A percentile compares a stretch with the other conserved stretches of the same genome.
phyloP scores from a whole-genome alignment of 1,140 invertebrate genomes.

The Listronotus oregonensis region DNA sequence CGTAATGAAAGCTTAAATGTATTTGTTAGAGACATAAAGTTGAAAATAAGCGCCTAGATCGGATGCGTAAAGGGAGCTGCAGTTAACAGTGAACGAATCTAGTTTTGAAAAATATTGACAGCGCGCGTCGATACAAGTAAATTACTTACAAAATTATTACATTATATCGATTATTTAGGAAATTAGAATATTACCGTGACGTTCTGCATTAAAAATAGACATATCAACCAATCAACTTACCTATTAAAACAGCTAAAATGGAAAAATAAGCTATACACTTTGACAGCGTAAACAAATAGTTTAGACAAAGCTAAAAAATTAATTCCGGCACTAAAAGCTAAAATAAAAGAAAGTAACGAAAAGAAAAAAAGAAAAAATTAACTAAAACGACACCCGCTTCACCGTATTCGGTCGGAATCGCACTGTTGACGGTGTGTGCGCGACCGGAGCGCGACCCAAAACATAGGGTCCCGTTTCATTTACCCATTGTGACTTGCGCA shows the following conservation, averaged over 20 bases:
- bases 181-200: constrained; percentile 1
- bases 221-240: constrained; percentile 9
- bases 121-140: background rate
- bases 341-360: constrained; percentile 37
- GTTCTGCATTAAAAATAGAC: background rate
- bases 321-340: constrained; percentile 31
- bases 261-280: constrained; percentile 15
- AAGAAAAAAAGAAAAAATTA: constrained; percentile 39
- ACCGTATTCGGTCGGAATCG: constrained; percentile 30
- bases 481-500: constrained; percentile 16
- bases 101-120: constrained; percentile 1
- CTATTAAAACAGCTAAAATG: constrained; percentile 26
- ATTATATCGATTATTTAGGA: constrained; percentile 16
- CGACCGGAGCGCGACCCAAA: constrained; percentile 13
- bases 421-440: constrained; percentile 21
- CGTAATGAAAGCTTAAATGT: background rate
- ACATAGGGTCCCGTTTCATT: constrained; percentile 17
- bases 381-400: constrained; percentile 34
- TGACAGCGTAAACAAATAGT: constrained; percentile 12
- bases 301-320: constrained; percentile 7
- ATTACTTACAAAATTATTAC: constrained; percentile 5
- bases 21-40: no score
- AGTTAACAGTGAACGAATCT: background rate
- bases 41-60: no score
- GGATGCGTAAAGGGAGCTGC: no score